These are phyloP conservation scores for Xylota segnis DNA, from an alignment of 2,888 invertebrate species.

Conservation along the genomic window DNA sequence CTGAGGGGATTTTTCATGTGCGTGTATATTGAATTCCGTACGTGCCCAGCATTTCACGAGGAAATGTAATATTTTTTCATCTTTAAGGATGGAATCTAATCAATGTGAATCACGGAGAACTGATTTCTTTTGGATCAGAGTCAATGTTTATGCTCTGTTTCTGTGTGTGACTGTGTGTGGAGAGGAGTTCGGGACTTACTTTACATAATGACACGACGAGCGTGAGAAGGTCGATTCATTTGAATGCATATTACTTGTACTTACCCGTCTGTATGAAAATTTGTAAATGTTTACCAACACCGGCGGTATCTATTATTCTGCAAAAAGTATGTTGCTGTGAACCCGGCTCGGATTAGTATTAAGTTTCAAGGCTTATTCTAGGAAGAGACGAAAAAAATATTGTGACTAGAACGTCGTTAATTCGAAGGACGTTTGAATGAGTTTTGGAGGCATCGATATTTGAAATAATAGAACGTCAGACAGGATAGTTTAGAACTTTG, in stretches of 20 bases:
- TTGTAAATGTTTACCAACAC: neutral
- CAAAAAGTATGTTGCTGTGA: too few relatives aligned
- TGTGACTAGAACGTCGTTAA: too few relatives aligned
- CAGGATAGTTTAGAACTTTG: too few relatives aligned
- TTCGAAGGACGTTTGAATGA: too few relatives aligned
- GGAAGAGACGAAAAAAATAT: too few relatives aligned
- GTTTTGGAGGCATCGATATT: too few relatives aligned
- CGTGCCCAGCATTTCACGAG: conserved; percentile 67
- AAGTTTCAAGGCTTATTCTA: too few relatives aligned
- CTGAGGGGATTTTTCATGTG: conserved; percentile 43
- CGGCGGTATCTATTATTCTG: too few relatives aligned
- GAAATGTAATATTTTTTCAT: conserved; percentile 55
- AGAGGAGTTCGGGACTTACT: conserved; percentile 1
- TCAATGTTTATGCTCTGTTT: neutral
- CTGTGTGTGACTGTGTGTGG: neutral
- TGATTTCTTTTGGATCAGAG: conserved; percentile 58
- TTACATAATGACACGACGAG: conserved; percentile 39
- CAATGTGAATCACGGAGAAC: conserved; percentile 70
- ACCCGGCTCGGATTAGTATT: too few relatives aligned
- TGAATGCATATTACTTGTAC: conserved; percentile 17
- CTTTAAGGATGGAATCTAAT: conserved; percentile 64
- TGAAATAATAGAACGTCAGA: too few relatives aligned
- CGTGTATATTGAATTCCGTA: conserved; percentile 68
- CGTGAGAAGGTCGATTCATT: conserved; percentile 17
- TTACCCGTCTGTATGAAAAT: neutral